Evolutionary conservation across 2,888 invertebrate species (phyloP).

Genomic region (Phlogophora meticulosa): DNA sequence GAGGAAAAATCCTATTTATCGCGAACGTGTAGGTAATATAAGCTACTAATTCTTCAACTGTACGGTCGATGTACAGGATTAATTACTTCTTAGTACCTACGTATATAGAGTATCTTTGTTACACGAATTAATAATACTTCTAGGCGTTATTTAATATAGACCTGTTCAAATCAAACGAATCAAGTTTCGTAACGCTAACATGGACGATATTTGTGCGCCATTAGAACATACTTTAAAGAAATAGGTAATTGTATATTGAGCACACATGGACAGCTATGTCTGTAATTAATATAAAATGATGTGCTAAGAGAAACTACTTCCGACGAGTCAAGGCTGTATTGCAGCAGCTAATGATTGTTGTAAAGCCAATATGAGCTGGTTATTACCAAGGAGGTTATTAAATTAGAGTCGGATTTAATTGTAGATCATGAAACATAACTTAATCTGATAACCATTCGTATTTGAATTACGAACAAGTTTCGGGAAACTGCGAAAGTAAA

Average conservation of each 20-base stretch:
- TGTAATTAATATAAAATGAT: constrained; percentile 28
- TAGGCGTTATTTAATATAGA: constrained; percentile 42
- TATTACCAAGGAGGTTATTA: constrained; percentile 11
- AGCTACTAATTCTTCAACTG: constrained; percentile 46
- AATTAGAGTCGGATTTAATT: constrained; percentile 19
- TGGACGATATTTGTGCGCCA: constrained; percentile 13
- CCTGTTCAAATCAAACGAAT: constrained; percentile 27
- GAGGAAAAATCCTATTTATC: constrained; percentile 48
- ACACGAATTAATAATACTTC: constrained; percentile 31
- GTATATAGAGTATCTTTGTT: constrained; percentile 32
- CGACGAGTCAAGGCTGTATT: constrained; percentile 58
- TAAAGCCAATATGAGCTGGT: constrained; percentile 6
- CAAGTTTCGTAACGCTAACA: constrained; percentile 18
- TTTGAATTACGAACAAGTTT: not conserved
- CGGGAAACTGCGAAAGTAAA: too few relatives aligned
- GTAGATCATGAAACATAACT: not conserved
- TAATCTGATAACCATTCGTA: not conserved
- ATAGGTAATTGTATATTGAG: constrained; percentile 27
- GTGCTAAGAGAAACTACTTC: constrained; percentile 59
- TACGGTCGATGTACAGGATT: constrained; percentile 54
- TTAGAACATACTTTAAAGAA: constrained; percentile 11
- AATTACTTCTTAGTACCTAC: constrained; percentile 50
- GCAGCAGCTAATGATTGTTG: constrained; percentile 26
- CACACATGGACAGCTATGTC: constrained; percentile 15
- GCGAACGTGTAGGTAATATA: constrained; percentile 43